Base-by-base conservation (phyloP, 1,140 invertebrate genomes). In the Cataglyphis hispanica region DNA sequence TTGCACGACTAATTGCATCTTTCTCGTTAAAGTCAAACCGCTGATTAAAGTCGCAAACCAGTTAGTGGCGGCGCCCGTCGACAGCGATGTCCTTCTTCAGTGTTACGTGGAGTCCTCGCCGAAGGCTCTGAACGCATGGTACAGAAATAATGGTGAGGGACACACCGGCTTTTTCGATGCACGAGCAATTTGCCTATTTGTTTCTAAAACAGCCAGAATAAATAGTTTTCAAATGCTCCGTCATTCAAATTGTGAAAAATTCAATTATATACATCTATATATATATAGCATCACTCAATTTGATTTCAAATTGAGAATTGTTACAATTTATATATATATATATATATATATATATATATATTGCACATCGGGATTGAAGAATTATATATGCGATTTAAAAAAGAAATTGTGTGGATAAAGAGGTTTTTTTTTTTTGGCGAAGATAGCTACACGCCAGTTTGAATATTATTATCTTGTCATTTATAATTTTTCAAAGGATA, bases 61-160 rank as follows among this genome's bases (percentile, higher is more conserved):
- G 94, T 95, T 98, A 84, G 97, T 98, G 2, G 97, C 96, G 1
- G 97, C 98, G 1, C 97, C 97, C 6, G 94, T 97, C n/a, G 97
- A 97, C 86, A 97, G 96, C 90, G 97, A 98, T 90, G 97, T 98
- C 0, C 96, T 96, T 70, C 94, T 98, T 56, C 97, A 98, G 91
- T 98, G 98, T 91, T 96, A 97, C 92, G 97, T 98, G 37, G 98
- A 98, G 95, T 97, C 98, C 25, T 98, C 97, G 85, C 98, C 98
- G 7, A 97, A 97, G 92, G 97, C 98, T 22, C 96, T 98, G 94
- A 98, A 98, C 94, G 97, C 96, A 77, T 98, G 98, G 98, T 97
- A 97, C 90, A 96, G 96, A 86, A 96, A 97, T 92, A 96, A 97
- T 93, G 97, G 97, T 97, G 96, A 95, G 92, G 56, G 40, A 64